Base-by-base conservation (phyloP, 2,888 invertebrate genomes). In the Phanerotoma sp. region DNA sequence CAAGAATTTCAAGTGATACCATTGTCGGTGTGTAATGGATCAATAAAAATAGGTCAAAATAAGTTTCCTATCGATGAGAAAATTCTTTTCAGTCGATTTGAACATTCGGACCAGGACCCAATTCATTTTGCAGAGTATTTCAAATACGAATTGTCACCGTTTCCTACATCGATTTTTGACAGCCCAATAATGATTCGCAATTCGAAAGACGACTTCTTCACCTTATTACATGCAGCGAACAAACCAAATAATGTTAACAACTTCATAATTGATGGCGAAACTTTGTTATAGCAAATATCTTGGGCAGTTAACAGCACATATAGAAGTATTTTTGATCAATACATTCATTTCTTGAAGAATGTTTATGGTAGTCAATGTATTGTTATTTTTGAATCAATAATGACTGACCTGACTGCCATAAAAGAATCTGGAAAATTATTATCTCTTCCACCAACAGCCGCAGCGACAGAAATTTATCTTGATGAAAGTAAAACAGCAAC, bases 51-150 rank as follows among this genome's bases (percentile, higher is more conserved):
- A 15, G 47, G 37, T 13, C n/a, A 47, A 10, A 47, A 5, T 13
- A 30, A 20, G 10, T 35, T 16, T 32, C 47, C 47, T 4, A 25
- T 47, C 11, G 32, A 47, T 47, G 35, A 21, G 16, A 47, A 47
- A 33, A 32, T 47, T 10, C 15, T 47, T 9, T 47, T 47, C 18
- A 25, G 11, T 22, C 4, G 21, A 20, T 47, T 47, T 33, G 9
- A 25, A 33, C 15, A 13, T 9, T 32, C 35, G 2, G 5, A 35
- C 4, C 18, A 16, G 5, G 25, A 47, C 6, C 5, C 11, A 6
- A 32, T 5, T 16, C 9, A 47, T 18, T 35, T 15, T 37, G 33
- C 33, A 6, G 6, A 6, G 6, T 47, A 22, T 33, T 47, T 47
- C 35, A 10, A 32, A 22, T 33, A 47, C 18, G 47, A 47, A n/a